Percentiles rank a stretch among this genome's conserved stretches.
phyloP scores from a whole-genome alignment of 2,113 vertebrate species.

The Fulica atra region DNA sequence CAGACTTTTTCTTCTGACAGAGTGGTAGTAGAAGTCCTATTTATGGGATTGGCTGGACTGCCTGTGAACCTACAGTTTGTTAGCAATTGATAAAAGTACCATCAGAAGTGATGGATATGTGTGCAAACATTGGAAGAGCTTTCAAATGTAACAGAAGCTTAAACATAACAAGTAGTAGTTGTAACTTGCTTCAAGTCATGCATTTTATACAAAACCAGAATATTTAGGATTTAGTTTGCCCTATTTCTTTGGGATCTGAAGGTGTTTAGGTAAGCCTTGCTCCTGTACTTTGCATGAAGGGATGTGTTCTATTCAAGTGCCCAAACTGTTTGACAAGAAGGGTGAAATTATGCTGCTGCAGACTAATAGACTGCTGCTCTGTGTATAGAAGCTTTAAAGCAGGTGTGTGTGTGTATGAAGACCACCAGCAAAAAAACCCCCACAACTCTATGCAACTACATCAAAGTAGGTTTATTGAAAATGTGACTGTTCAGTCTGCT shows the following conservation, averaged over 20 bases:
- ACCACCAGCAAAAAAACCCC: too few relatives aligned
- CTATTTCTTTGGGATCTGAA: not conserved
- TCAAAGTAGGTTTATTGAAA: not conserved
- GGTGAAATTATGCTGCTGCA: not conserved
- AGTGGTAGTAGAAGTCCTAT: not conserved
- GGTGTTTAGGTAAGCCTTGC: not conserved
- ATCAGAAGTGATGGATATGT: not conserved
- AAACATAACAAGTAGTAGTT: not conserved
- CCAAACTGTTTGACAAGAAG: not conserved
- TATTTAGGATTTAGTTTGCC: not conserved
- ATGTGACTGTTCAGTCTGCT: not conserved
- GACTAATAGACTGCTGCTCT: not conserved
- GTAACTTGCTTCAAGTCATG: not conserved
- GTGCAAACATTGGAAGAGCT: not conserved
- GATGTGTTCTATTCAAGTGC: not conserved
- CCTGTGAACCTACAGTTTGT: not conserved
- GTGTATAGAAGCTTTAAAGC: not conserved
- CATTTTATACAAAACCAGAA: not conserved
- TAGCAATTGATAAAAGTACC: not conserved
- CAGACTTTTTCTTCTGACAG: not conserved
- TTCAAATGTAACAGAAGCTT: not conserved
- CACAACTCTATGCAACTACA: not conserved
- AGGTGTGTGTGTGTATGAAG: not conserved
- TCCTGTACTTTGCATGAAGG: not conserved
- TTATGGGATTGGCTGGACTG: rapidly evolving